Evolutionary conservation across 1,140 invertebrate species (phyloP), one percentile per base, ranked within the genome.

Genomic region (Leptonema lineaticorne): DNA sequence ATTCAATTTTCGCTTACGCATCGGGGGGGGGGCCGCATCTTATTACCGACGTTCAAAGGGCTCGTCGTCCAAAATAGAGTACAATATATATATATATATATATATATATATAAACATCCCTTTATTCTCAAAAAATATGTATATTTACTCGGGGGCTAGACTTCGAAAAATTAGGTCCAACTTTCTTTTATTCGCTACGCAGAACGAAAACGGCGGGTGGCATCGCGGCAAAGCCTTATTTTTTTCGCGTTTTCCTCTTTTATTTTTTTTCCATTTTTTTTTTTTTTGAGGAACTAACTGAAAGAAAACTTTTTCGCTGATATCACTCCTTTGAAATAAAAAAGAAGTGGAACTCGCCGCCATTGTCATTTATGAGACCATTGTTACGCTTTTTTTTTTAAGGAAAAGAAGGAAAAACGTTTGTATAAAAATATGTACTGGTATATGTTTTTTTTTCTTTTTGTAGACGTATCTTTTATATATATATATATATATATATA

Each of bases 251-350:
- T 9, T n/a, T n/a, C n/a, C n/a, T n/a, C n/a, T n/a, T n/a, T n/a
- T n/a, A n/a, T n/a, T n/a, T n/a, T n/a, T n/a, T n/a, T n/a, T n/a
- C n/a, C n/a, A n/a, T n/a, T n/a, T n/a, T n/a, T n/a, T n/a, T n/a
- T n/a, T n/a, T n/a, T n/a, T n/a, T n/a, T n/a, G n/a, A n/a, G n/a
- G n/a, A n/a, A n/a, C n/a, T n/a, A n/a, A n/a, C n/a, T n/a, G 18
- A 26, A 53, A 20, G 18, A 53, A 53, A 41, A 53, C 18, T 53
- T 53, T 53, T 53, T 26, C 24, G 48, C 48, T 53, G 48, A 53
- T 53, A 53, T 53, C 48, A 53, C 48, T 53, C 48, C 48, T 53
- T 53, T 53, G 48, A 53, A 53, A 53, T 53, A 41, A 41, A 41
- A n/a, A 53, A 53, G 48, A 53, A 53, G 48, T 53, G 48, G 24